Conservation (phyloP, 2,888 invertebrate species). For the Allygus modestus region DNA sequence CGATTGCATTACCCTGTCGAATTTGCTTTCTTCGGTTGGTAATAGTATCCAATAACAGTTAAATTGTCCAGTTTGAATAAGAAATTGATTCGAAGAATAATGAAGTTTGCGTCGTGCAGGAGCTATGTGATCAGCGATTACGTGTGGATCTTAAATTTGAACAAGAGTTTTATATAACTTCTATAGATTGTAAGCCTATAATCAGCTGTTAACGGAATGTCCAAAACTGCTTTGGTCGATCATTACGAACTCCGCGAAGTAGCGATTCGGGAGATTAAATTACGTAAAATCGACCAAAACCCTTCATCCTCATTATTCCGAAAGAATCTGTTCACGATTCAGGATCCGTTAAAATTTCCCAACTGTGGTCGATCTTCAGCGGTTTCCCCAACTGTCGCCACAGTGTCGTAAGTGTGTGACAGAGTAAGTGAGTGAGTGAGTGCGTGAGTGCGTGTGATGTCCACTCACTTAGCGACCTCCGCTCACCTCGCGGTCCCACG, state of each 20-base stretch:
- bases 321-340: background rate
- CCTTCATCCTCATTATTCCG: constrained; percentile 12
- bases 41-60: background rate
- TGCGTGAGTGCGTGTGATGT: constrained; percentile 22
- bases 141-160: background rate
- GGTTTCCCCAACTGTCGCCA: background rate
- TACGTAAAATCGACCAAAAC: constrained; percentile 2
- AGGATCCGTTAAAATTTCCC: background rate
- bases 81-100: background rate
- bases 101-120: background rate
- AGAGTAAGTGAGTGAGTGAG: background rate
- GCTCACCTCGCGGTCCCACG: constrained; percentile 21
- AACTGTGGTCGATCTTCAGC: background rate
- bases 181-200: no score
- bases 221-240: no score
- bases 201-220: no score
- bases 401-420: constrained; percentile 2
- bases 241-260: no score
- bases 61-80: background rate
- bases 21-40: background rate
- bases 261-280: background rate
- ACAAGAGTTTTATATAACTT: no score
- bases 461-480: background rate
- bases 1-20: background rate
- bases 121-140: background rate